Percentiles rank a stretch among this genome's conserved stretches.
Conservation (phyloP, 2,888 invertebrate genomes). For the Heterodera filipjevi region DNA sequence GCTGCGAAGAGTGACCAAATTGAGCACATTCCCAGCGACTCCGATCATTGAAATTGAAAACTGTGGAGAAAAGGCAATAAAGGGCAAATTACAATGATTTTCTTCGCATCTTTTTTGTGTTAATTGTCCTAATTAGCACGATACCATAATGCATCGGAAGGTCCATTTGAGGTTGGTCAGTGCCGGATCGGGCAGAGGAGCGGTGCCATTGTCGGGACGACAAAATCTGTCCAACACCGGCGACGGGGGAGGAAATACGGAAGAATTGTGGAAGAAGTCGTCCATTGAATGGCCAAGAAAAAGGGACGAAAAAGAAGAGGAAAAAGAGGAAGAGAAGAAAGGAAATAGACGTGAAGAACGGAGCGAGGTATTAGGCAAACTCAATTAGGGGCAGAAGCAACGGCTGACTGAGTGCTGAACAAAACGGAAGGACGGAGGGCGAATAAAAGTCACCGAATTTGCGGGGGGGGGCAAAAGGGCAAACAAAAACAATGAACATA, state of each 20-base stretch:
- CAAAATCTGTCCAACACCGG: constrained; percentile 13
- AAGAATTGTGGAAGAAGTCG: background rate
- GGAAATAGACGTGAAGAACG: background rate
- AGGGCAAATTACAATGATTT: no score
- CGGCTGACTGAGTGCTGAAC: background rate
- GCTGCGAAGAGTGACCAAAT: constrained; percentile 78
- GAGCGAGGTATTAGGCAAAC: background rate
- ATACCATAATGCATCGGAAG: constrained; percentile 37
- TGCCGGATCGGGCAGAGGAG: constrained; percentile 21
- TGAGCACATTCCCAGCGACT: constrained; percentile 78
- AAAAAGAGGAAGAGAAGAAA: background rate
- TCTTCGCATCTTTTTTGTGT: no score
- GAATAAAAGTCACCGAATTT: background rate
- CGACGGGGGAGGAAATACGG: background rate
- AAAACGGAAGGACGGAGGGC: background rate
- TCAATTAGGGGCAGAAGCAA: background rate
- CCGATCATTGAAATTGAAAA: constrained; percentile 54
- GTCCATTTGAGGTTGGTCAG: constrained; percentile 30
- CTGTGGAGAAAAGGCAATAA: constrained; percentile 34
- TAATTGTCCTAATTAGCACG: background rate
- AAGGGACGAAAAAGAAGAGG: background rate
- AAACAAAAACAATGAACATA: no score
- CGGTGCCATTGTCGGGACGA: background rate
- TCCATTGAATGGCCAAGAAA: background rate
- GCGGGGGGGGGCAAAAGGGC: background rate